A percentile compares a stretch with the other conserved stretches of the same genome.
These are phyloP conservation scores for Spheniscus mendiculus DNA, from an alignment of 2,113 vertebrate genomes.

Conservation along the genomic window DNA sequence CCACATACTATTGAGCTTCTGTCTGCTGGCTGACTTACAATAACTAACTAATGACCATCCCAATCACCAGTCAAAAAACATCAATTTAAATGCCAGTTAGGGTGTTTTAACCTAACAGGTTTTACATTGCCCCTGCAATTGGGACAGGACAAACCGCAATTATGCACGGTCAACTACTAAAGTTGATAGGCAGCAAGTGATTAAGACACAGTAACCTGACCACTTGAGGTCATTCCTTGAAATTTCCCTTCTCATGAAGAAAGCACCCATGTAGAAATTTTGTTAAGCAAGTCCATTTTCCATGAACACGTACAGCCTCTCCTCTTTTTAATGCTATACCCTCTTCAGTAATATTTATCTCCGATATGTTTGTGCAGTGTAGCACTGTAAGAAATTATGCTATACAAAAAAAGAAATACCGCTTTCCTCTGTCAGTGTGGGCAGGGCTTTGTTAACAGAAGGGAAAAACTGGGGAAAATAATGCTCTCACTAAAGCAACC, in stretches of 20 bases:
- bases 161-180: not conserved
- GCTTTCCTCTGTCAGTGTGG: not conserved
- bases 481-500: not conserved
- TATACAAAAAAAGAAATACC: not conserved
- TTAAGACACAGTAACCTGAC: not conserved
- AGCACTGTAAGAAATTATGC: not conserved
- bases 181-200: not conserved
- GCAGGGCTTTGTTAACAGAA: not conserved
- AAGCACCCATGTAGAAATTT: not conserved
- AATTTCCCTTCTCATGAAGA: not conserved
- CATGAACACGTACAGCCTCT: not conserved
- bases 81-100: constrained; percentile 8
- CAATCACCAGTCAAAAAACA: not conserved
- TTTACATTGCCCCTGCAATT: not conserved
- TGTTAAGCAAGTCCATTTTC: not conserved
- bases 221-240: not conserved
- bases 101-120: not conserved
- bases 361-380: not conserved
- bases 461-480: not conserved
- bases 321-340: not conserved
- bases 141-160: not conserved
- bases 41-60: not conserved
- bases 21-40: not conserved
- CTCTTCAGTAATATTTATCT: not conserved
- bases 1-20: not conserved